Percentiles rank a stretch among this genome's conserved stretches.
Conservation (phyloP, 2,888 invertebrate species). For the Neoaliturus tenellus region DNA sequence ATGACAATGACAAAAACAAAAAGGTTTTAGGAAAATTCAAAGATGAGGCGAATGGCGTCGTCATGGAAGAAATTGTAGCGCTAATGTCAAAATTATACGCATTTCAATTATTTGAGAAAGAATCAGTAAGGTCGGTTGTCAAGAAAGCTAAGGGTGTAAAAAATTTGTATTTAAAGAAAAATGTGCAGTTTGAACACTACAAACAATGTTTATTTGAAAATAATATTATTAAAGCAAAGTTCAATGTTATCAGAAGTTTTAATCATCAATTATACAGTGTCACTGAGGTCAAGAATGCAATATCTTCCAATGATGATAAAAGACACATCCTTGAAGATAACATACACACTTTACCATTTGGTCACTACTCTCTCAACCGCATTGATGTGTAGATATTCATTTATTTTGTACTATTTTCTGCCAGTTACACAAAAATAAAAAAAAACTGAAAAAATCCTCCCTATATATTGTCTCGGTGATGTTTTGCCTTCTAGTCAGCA, state of each 20-base stretch:
- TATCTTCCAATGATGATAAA: conserved; percentile 11
- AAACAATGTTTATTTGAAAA: conserved; percentile 24
- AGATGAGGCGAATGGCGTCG: conserved; percentile 54
- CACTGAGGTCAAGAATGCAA: conserved; percentile 16
- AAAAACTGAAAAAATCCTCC: not conserved
- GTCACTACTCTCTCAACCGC: conserved; percentile 28
- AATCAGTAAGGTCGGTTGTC: too few relatives aligned
- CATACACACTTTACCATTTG: conserved; percentile 29
- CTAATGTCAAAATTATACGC: conserved; percentile 37
- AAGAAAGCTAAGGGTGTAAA: conserved; percentile 51
- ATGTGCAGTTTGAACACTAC: conserved; percentile 28
- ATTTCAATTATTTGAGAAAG: too few relatives aligned
- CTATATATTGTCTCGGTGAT: too few relatives aligned
- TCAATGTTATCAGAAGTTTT: conserved; percentile 29
- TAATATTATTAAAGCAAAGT: not conserved
- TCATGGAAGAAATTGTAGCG: conserved; percentile 33
- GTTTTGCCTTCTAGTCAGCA: too few relatives aligned
- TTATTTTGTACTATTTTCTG: too few relatives aligned
- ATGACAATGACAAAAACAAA: conserved; percentile 43
- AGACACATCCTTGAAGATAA: not conserved
- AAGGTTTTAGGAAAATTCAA: conserved; percentile 57
- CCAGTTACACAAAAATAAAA: too few relatives aligned
- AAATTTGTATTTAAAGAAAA: not conserved
- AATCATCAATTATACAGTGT: conserved; percentile 17
- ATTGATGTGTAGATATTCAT: not conserved